phyloP scores from a whole-genome alignment of 2,113 vertebrate genomes.

The Toxostoma redivivum region DNA sequence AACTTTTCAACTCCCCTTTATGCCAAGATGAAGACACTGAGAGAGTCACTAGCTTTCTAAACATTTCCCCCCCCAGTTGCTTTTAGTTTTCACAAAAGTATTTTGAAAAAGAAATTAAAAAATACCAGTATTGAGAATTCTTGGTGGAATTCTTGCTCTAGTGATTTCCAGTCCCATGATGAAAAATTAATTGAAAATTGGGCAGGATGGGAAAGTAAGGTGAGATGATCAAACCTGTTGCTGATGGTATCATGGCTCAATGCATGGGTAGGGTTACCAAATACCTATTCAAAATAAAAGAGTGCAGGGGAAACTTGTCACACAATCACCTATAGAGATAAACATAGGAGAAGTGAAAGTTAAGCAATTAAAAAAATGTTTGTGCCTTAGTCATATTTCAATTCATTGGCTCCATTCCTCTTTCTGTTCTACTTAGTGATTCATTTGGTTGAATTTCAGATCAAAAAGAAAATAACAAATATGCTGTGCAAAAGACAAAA shows the following conservation, averaged over 20 bases:
- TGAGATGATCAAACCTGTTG: neutral
- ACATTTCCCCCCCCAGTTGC: neutral
- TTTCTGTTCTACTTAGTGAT: conserved; percentile 36
- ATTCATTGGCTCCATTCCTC: conserved; percentile 34
- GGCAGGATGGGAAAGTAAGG: neutral
- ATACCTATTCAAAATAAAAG: conserved; percentile 1
- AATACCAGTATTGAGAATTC: neutral
- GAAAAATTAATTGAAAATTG: neutral
- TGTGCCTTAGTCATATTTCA: conserved; percentile 61
- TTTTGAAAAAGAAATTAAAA: neutral
- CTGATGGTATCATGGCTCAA: neutral
- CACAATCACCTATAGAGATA: conserved; percentile 25
- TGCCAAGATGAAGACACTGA: neutral
- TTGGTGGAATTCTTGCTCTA: neutral
- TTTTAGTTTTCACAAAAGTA: neutral
- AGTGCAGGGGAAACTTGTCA: neutral
- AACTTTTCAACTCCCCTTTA: rapidly evolving
- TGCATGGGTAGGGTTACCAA: neutral
- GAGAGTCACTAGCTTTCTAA: neutral
- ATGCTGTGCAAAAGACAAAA: neutral
- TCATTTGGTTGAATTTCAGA: conserved; percentile 45
- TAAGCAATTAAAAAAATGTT: conserved; percentile 63
- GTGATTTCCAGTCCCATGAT: neutral
- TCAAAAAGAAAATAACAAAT: conserved; percentile 21
- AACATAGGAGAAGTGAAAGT: conserved; percentile 51